A percentile compares a stretch with the other conserved stretches of the same genome.
These are phyloP conservation scores for Fissipunctia ypsillon DNA, from an alignment of 2,888 invertebrate genomes.

Conservation along the genomic window DNA sequence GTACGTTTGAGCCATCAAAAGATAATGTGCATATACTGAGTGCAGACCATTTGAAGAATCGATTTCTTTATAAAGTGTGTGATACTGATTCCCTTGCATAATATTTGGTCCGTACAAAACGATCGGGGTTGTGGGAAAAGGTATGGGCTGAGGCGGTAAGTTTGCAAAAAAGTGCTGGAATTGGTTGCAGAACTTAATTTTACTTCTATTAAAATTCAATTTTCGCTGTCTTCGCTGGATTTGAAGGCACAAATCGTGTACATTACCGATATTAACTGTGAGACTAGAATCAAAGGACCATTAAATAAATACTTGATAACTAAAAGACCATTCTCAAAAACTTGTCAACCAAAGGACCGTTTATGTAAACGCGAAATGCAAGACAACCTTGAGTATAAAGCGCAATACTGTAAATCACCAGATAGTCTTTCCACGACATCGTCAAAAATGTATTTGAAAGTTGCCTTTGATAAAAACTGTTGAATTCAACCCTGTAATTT, in stretches of 20 bases:
- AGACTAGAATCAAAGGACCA: neutral
- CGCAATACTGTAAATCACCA: neutral
- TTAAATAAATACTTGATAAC: neutral
- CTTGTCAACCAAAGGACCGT: neutral
- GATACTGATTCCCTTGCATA: conserved; percentile 73
- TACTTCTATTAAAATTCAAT: neutral
- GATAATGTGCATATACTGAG: conserved; percentile 52
- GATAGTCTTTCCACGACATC: neutral
- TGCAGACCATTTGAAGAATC: conserved; percentile 63
- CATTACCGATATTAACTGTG: neutral
- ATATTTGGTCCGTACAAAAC: conserved; percentile 69
- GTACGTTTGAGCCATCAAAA: conserved; percentile 42
- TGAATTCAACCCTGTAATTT: neutral
- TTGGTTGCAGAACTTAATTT: neutral
- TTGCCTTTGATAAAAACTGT: neutral
- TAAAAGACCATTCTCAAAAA: neutral
- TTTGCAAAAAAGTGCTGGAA: neutral
- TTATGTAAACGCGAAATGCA: neutral
- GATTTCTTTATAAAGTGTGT: conserved; percentile 66
- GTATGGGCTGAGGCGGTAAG: conserved; percentile 15
- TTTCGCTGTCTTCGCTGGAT: neutral
- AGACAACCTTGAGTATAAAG: neutral
- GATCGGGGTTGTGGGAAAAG: conserved; percentile 50
- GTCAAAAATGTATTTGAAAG: neutral
- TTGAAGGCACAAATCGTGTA: neutral